Evolutionary conservation across 2,888 invertebrate species (phyloP).

Genomic region (Monoplex corrugatus): DNA sequence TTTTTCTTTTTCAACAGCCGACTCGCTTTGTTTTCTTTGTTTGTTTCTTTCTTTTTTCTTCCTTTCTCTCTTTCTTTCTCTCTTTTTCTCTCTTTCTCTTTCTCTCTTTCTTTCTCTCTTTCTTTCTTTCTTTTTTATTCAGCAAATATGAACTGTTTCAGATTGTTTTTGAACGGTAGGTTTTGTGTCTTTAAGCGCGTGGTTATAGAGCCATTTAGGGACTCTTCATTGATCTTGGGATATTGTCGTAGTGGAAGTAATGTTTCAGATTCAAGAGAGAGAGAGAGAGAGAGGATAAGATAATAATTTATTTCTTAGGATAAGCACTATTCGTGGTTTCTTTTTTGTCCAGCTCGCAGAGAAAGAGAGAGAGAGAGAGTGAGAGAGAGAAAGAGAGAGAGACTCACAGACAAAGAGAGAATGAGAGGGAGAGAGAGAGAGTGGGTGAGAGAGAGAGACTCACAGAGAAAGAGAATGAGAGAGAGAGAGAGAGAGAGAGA

Average conservation of each 20-base stretch:
- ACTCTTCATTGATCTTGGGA: no score
- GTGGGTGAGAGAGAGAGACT: not conserved
- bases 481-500: slow-evolving; percentile 23
- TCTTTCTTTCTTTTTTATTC: not conserved
- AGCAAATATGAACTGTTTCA: no score
- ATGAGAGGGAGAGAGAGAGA: not conserved
- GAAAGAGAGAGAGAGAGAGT: not conserved
- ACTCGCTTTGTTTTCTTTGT: not conserved
- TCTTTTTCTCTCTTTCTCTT: not conserved
- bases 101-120: slow-evolving; percentile 34
- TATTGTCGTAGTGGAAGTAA: no score
- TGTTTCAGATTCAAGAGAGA: no score
- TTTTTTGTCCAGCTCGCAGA: no score
- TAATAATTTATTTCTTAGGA: no score
- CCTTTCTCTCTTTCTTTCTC: not conserved
- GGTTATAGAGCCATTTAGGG: no score
- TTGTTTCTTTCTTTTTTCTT: not conserved
- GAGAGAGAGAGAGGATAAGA: not conserved
- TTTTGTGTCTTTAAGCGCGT: no score
- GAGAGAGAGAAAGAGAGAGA: slow-evolving; percentile 14
- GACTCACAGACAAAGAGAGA: not conserved
- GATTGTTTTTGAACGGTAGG: no score
- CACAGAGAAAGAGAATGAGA: not conserved
- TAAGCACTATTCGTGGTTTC: no score
- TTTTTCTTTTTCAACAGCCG: not conserved